These are phyloP conservation scores for Styela plicata DNA, from an alignment of 23 tunicate species.

Conservation along the genomic window DNA sequence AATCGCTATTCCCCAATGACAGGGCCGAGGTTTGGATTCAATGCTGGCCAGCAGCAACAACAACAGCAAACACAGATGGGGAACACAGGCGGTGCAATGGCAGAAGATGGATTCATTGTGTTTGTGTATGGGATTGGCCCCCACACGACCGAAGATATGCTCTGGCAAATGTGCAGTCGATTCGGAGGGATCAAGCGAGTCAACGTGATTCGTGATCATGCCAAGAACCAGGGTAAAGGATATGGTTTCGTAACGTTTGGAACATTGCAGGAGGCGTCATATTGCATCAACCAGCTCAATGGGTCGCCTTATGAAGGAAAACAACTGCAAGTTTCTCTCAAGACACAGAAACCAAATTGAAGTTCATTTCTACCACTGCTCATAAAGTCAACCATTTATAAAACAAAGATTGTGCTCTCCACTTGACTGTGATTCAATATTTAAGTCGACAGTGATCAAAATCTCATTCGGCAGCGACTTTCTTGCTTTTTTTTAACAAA, in stretches of 20 bases:
- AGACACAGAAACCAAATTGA: constrained; percentile 29
- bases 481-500: too few species aligned
- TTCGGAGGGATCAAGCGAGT: constrained; percentile 63
- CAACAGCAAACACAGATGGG: neutral
- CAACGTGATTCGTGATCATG: constrained; percentile 64
- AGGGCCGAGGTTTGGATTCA: constrained; percentile 14
- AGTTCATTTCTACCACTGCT: too few species aligned
- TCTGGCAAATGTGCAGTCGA: constrained; percentile 60
- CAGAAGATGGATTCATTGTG: constrained; percentile 36
- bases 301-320: constrained; percentile 35
- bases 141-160: constrained; percentile 37
- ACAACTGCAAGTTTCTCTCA: constrained; percentile 72
- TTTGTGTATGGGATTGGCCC: constrained; percentile 94
- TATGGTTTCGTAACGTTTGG: constrained; percentile 74
- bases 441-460: too few species aligned
- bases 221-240: constrained; percentile 68
- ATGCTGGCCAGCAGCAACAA: neutral
- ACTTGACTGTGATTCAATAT: too few species aligned
- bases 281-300: constrained; percentile 48
- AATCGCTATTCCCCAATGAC: constrained; percentile 20
- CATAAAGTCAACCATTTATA: too few species aligned
- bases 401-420: too few species aligned
- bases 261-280: constrained; percentile 44
- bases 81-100: neutral
- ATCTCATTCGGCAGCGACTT: too few species aligned